Base-by-base conservation (phyloP, 2,888 invertebrate species). In the Portevinia maculata region DNA sequence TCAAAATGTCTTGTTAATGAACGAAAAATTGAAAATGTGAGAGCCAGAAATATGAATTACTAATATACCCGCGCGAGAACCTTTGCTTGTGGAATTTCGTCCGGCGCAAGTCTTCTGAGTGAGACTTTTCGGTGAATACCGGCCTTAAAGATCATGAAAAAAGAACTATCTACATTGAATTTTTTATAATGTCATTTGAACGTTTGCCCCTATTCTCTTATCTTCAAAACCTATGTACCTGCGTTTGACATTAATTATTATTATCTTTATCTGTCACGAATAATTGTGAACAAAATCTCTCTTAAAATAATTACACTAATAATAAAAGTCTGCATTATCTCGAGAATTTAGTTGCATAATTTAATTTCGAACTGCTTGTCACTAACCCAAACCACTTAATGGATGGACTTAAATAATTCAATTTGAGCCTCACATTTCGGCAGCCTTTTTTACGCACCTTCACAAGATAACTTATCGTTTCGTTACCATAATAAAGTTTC, bases 401-500 rank as follows among this genome's bases (percentile, higher is more conserved):
- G 17, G 9, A 34, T 34, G 34, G 17, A 44, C 21, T 11, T 19
- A 19, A 41, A 41, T 3, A 19, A n/a, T 21, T 9, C 7, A 39
- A 24, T 24, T 24, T 24, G 5, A 24, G 5, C 24, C 2, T 24
- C 15, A 39, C 13, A 13, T 39, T 15, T 15, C n/a, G 15, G 2
- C 37, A 39, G 24, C 39, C 13, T 28, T 62, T 8, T 19, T 39
- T 9, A 21, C 3, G 19, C 0, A 21, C 1, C 44, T 5, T 11
- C 19, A 17, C 0, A 44, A 11, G 19, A 13, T 9, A 5, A 1
- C 39, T 15, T 39, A 13, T 15, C 39, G 39, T 28, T 19, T 15
- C 39, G 39, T 28, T 19, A n/a, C 59, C 39, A 79, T 73, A n/a
- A n/a, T n/a, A 79, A 79, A 67, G 48, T 70, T 76, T 32, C 76